Evolutionary conservation across 2,797 vertebrate genomes (phyloP), one percentile per base, ranked within the genome.

Genomic region (Lateolabrax maculatus): DNA sequence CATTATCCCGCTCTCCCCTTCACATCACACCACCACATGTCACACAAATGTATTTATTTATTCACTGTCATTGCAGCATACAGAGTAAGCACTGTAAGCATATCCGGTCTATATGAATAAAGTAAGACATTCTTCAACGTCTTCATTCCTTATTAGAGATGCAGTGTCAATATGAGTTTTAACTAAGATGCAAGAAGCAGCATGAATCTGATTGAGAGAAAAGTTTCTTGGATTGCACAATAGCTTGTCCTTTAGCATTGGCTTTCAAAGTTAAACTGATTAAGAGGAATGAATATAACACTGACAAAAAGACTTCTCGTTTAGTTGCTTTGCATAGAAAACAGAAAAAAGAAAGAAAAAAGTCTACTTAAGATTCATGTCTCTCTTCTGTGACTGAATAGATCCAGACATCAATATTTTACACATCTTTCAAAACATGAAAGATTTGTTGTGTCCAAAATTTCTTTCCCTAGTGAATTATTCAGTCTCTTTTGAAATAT

Each of bases 351-450:
- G 31, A 74, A 19, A 44, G 57, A 13, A 63, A 57, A 43, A 27
- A 9, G 29, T 67, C 19, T 23, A 48, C 68, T 60, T 15, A 65
- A 86, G 75, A 87, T 79, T 86, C 61, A 60, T 49, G 36, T 81
- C 21, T 80, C 19, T 39, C 67, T 34, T 67, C 58, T 61, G 13
- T 76, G 72, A 63, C 37, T 74, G 31, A 23, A 27, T 71, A 63
- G 43, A 89, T 80, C 61, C 77, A 82, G 57, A 36, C 73, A 82
- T 90, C 63, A 79, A 83, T 89, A 81, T 84, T 84, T 84, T 55
- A 83, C 72, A 51, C 36, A 46, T 80, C 85, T 76, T 79, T 88
- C 41, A 76, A 77, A 88, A 73, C 73, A 83, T 85, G 12, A 81
- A 86, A 71, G 52, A 75, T 86, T 63, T 75, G 68, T 81, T 79